Conservation (phyloP, 1,140 invertebrate species). For the Caerostris extrusa region DNA sequence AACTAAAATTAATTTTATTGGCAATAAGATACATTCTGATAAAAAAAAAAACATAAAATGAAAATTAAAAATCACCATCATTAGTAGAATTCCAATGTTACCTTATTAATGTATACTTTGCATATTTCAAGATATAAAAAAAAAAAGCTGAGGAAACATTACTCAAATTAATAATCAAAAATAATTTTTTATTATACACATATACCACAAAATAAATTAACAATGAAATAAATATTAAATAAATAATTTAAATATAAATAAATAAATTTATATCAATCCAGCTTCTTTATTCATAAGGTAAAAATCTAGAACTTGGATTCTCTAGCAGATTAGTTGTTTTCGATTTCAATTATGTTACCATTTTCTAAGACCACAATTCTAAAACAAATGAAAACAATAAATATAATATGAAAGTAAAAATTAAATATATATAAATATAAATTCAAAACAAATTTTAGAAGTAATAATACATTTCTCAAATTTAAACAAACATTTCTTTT, state of each 20-base stretch:
- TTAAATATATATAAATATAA: too few relatives aligned
- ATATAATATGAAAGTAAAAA: too few relatives aligned
- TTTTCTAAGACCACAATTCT: conserved; percentile 78
- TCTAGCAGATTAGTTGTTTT: conserved; percentile 79
- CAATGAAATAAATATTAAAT: neutral
- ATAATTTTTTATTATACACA: conserved; percentile 3
- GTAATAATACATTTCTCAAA: too few relatives aligned
- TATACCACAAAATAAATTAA: neutral
- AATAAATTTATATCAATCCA: conserved; percentile 8
- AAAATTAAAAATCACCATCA: too few relatives aligned
- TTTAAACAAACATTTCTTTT: too few relatives aligned
- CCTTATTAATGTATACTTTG: too few relatives aligned
- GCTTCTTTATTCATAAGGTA: conserved; percentile 78
- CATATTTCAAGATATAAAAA: neutral
- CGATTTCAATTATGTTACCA: conserved; percentile 80
- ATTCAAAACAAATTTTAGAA: too few relatives aligned
- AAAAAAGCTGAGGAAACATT: neutral
- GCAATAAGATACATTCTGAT: too few relatives aligned
- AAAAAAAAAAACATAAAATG: too few relatives aligned
- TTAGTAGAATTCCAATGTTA: too few relatives aligned
- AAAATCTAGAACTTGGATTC: conserved; percentile 73
- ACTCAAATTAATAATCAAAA: neutral
- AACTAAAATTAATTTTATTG: too few relatives aligned
- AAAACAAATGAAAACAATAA: neutral
- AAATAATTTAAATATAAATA: neutral